Evolutionary conservation across 2,888 invertebrate species (phyloP), one percentile per base, ranked within the genome.

Genomic region (Euphydryas editha): DNA sequence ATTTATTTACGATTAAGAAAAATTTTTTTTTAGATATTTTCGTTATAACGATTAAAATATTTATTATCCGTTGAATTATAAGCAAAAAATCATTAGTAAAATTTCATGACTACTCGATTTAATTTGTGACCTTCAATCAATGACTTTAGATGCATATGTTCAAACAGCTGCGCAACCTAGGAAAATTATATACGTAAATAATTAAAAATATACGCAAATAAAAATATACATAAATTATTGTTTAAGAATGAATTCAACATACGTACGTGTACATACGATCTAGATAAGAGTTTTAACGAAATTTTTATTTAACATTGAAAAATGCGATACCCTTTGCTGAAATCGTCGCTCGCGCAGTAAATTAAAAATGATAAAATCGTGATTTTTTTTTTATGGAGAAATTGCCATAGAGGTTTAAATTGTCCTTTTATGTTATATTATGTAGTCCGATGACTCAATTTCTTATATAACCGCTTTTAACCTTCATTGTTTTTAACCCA

Each of bases 321-420:
- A 63, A 67, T 67, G 67, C 56, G 62, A 67, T 63, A 56, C 54
- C 59, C 59, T 63, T 63, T 67, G 44, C 63, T 63, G 51, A 46
- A 63, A 67, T 54, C 59, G 55, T 62, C 61, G 54, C 36, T 54
- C 47, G 58, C 51, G 36, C 46, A 49, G 62, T 67, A 67, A 67
- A 67, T 67, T 67, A 62, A 54, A 20, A n/a, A 24, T 62, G 67
- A 67, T 67, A 67, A 62, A 62, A 67, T 67, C 67, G 18, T 51
- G 30, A 39, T 30, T 39, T 59, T 67, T n/a, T n/a, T 62, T 62
- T 58, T 49, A 51, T 58, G 42, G 37, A 51, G 37, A 51, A 49
- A 63, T 51, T 15, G 47, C 58, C 30, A 24, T 30, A 42, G 47
- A 47, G 47, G 20, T 39, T 39, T 3, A 20, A 10, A 21, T 47